These are phyloP conservation scores for Melieria crassipennis DNA, from an alignment of 2,888 invertebrate genomes.

Conservation along the genomic window DNA sequence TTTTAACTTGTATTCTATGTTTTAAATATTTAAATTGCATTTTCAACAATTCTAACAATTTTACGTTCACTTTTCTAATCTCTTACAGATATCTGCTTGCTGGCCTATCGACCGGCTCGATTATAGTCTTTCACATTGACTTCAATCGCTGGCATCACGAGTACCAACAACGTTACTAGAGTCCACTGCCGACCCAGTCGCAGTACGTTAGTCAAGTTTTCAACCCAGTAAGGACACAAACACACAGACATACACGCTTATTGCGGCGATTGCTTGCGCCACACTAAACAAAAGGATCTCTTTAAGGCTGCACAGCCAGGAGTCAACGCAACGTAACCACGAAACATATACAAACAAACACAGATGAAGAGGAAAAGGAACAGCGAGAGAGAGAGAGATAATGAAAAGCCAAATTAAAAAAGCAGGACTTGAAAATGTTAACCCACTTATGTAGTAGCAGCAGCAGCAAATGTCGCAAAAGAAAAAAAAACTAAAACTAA, in stretches of 20 bases:
- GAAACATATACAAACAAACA: neutral
- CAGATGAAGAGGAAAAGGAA: neutral
- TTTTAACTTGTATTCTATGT: neutral
- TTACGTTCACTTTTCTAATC: neutral
- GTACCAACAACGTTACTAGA: constrained; percentile 91
- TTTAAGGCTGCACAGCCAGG: neutral
- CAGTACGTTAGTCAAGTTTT: neutral
- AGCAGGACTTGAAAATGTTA: constrained; percentile 36
- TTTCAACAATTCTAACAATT: too few species aligned
- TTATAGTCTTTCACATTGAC: constrained; percentile 99
- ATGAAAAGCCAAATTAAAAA: constrained; percentile 32
- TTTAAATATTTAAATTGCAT: neutral
- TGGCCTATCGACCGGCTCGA: constrained; percentile 95
- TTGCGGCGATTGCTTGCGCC: too few species aligned
- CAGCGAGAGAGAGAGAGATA: constrained; percentile 15
- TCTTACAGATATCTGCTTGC: constrained; percentile 89
- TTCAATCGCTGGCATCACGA: constrained; percentile 99
- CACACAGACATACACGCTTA: too few species aligned
- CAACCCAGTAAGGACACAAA: too few species aligned
- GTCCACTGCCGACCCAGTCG: neutral
- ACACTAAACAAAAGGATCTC: neutral
- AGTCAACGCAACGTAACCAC: neutral
- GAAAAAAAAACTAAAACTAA: constrained; percentile 59
- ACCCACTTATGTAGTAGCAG: constrained; percentile 11
- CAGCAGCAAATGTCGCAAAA: constrained; percentile 18